Evolutionary conservation across 2,888 invertebrate genomes (phyloP).

Genomic region (Cecidostiba fungosa): DNA sequence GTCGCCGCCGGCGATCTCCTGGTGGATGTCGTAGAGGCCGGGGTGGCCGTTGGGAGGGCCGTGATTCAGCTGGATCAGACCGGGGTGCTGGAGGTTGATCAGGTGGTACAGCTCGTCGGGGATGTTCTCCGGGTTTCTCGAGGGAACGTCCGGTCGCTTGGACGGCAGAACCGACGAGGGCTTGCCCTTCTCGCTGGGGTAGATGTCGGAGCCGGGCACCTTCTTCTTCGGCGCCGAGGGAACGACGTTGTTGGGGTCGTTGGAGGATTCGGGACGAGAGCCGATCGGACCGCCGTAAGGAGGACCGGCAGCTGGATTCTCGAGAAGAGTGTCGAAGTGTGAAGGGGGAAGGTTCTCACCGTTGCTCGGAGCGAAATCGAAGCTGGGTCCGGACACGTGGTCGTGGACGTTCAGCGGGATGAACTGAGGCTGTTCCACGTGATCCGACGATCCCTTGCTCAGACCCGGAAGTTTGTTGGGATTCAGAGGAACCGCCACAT

Average conservation of each 20-base stretch:
- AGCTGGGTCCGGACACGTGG: conserved; percentile 63
- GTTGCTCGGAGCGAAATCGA: conserved; percentile 70
- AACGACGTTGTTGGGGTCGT: conserved; percentile 72
- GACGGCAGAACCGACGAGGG: conserved; percentile 22
- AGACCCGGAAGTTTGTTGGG: conserved; percentile 69
- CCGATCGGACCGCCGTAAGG: conserved; percentile 69
- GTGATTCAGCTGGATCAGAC: conserved; percentile 71
- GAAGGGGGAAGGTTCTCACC: conserved; percentile 71
- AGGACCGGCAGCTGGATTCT: conserved; percentile 70
- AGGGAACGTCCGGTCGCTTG: conserved; percentile 62
- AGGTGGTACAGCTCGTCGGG: conserved; percentile 75
- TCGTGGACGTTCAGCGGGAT: conserved; percentile 71
- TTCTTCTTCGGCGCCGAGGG: conserved; percentile 72
- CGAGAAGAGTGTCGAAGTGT: conserved; percentile 69
- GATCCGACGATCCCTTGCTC: conserved; percentile 55
- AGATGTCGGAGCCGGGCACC: conserved; percentile 52
- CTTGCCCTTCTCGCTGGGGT: conserved; percentile 68
- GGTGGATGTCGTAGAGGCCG: conserved; percentile 75
- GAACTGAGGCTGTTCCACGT: conserved; percentile 73
- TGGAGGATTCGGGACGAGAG: conserved; percentile 65
- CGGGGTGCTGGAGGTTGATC: conserved; percentile 76
- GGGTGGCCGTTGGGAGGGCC: conserved; percentile 72
- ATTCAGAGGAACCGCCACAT: conserved; percentile 61
- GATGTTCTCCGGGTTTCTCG: conserved; percentile 56
- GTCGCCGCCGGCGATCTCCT: conserved; percentile 68